Evolutionary conservation across 2,888 invertebrate genomes (phyloP).

Genomic region (Steinernema carpocapsae): DNA sequence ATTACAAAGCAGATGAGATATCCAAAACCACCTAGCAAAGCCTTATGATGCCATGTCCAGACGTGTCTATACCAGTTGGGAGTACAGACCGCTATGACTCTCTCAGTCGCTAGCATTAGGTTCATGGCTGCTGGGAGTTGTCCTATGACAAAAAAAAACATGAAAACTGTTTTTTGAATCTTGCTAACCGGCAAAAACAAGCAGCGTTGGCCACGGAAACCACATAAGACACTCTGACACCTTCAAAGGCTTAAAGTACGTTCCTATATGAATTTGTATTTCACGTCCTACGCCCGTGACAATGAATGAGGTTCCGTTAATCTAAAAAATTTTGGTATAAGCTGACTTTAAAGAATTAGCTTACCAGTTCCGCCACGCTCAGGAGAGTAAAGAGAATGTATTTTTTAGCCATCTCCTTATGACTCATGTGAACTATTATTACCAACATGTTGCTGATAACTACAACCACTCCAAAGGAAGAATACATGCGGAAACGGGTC

Average conservation of each 20-base stretch:
- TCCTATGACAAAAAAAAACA: slow-evolving; percentile 35
- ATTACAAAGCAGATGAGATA: slow-evolving; percentile 42
- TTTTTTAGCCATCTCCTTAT: slow-evolving; percentile 48
- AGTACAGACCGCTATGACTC: slow-evolving; percentile 48
- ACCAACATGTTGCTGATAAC: slow-evolving; percentile 45
- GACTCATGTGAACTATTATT: slow-evolving; percentile 47
- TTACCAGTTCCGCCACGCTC: slow-evolving; percentile 49
- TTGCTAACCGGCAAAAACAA: slow-evolving; percentile 48
- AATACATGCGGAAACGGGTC: slow-evolving; percentile 46
- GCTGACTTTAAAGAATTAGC: background rate
- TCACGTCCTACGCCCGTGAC: slow-evolving; percentile 44
- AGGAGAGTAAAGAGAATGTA: slow-evolving; percentile 49
- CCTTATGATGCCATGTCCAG: slow-evolving; percentile 47
- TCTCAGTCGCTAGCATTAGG: slow-evolving; percentile 47
- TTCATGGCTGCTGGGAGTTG: slow-evolving; percentile 51
- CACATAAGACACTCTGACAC: slow-evolving; percentile 47
- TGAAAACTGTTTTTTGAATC: no score
- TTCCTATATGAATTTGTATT: slow-evolving; percentile 37
- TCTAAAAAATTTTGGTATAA: slow-evolving; percentile 39
- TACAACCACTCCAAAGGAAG: slow-evolving; percentile 47
- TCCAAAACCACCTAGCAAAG: slow-evolving; percentile 41
- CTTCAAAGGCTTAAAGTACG: slow-evolving; percentile 41
- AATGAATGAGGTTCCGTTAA: slow-evolving; percentile 50
- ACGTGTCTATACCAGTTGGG: slow-evolving; percentile 48
- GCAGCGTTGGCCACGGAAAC: slow-evolving; percentile 49